Conservation (phyloP, 2,113 vertebrate species). For the Melanerpes formicivorus region DNA sequence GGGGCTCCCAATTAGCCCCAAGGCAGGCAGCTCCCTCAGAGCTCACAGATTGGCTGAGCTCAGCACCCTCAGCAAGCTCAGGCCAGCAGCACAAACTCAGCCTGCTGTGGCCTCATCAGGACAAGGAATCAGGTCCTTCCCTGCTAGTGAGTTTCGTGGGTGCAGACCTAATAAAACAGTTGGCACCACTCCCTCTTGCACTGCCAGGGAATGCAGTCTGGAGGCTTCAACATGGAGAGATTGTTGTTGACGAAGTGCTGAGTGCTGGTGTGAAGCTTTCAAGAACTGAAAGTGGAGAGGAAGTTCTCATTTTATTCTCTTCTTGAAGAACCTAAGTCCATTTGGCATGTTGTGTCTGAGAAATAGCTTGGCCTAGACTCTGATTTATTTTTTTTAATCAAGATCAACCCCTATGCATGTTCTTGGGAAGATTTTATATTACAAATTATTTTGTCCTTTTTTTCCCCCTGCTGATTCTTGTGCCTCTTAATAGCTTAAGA, state of each 20-base stretch:
- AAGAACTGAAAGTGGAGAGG: not conserved
- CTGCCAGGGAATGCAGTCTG: constrained; percentile 13
- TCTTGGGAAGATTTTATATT: not conserved
- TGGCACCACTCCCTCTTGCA: not conserved
- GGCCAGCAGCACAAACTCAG: not conserved
- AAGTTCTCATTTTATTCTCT: not conserved
- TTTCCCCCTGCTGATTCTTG: not conserved
- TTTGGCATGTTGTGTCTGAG: not conserved
- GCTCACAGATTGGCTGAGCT: fast-evolving
- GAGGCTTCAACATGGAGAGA: constrained; percentile 5
- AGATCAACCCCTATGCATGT: not conserved
- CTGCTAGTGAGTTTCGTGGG: not conserved
- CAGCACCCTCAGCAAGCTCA: fast-evolving
- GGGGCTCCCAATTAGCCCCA: fast-evolving
- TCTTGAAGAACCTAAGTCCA: constrained; percentile 15
- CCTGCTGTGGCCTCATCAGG: fast-evolving
- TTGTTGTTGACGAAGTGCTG: constrained; percentile 22
- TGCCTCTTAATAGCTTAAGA: not conserved
- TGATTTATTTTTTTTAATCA: not conserved
- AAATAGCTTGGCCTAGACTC: not conserved
- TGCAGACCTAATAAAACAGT: constrained; percentile 37
- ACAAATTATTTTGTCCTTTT: not conserved
- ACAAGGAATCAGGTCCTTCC: not conserved
- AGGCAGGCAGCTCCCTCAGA: not conserved
- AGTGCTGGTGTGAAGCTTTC: constrained; percentile 21